These are phyloP conservation scores for Tilapia sparmanii DNA, from an alignment of 2,113 vertebrate genomes.

Conservation along the genomic window DNA sequence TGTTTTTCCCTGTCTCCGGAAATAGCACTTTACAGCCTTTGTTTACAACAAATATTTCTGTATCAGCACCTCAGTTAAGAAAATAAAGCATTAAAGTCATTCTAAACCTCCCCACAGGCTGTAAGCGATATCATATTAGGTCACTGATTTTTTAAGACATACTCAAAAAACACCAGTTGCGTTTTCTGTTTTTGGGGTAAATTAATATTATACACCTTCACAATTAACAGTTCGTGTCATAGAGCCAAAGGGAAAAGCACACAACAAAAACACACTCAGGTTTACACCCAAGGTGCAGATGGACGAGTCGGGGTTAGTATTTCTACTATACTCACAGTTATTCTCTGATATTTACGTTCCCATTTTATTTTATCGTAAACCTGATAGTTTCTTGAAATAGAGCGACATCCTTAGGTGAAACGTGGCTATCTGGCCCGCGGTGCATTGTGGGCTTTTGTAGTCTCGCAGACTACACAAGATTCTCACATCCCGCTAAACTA, in stretches of 20 bases:
- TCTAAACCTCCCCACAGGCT: background rate
- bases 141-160: background rate
- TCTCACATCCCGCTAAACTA: background rate
- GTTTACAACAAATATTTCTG: background rate
- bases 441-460: constrained; percentile 32
- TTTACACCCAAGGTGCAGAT: background rate
- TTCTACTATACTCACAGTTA: background rate
- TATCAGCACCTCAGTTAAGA: background rate
- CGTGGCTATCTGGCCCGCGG: background rate
- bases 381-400: constrained; percentile 11
- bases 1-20: background rate
- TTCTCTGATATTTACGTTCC: background rate
- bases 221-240: background rate
- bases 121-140: background rate
- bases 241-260: background rate
- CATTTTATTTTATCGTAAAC: background rate
- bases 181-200: background rate
- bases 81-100: background rate
- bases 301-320: background rate
- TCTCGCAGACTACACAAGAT: background rate
- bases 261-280: background rate
- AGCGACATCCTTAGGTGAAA: constrained; percentile 50
- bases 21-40: background rate
- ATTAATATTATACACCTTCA: background rate
- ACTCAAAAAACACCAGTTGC: background rate